phyloP scores from a whole-genome alignment of 2,113 vertebrate species.

The Chlorodrepanis virens region DNA sequence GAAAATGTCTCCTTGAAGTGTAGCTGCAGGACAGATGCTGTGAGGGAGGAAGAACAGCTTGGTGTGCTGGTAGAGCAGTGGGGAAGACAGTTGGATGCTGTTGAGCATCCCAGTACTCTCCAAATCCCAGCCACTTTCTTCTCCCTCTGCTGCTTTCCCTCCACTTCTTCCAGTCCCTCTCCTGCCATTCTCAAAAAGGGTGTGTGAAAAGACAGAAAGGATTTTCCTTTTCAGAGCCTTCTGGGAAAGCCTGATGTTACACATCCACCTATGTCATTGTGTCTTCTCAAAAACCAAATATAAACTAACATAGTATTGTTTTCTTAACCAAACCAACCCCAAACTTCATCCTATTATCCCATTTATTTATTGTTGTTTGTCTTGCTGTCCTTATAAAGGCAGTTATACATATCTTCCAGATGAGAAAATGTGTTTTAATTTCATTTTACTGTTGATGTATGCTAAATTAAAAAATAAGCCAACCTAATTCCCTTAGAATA shows the following conservation, averaged over 20 bases:
- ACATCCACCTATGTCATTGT: neutral
- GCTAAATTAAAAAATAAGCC: neutral
- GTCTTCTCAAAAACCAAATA: neutral
- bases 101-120: neutral
- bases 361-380: neutral
- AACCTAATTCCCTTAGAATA: neutral
- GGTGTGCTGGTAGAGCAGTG: neutral
- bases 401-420: neutral
- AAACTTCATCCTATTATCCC: neutral
- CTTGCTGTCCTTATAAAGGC: neutral
- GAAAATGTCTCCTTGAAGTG: fast-evolving
- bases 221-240: neutral
- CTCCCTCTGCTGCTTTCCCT: neutral
- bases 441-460: neutral
- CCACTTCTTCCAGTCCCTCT: neutral
- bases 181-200: neutral
- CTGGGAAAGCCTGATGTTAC: neutral
- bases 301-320: neutral
- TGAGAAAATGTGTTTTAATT: neutral
- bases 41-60: neutral
- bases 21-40: neutral
- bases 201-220: neutral
- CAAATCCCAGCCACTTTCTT: neutral
- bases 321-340: neutral
- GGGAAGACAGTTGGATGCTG: neutral